A percentile compares a stretch with the other conserved stretches of the same genome.
Conservation (phyloP, 2,888 invertebrate species). For the Troides helena region DNA sequence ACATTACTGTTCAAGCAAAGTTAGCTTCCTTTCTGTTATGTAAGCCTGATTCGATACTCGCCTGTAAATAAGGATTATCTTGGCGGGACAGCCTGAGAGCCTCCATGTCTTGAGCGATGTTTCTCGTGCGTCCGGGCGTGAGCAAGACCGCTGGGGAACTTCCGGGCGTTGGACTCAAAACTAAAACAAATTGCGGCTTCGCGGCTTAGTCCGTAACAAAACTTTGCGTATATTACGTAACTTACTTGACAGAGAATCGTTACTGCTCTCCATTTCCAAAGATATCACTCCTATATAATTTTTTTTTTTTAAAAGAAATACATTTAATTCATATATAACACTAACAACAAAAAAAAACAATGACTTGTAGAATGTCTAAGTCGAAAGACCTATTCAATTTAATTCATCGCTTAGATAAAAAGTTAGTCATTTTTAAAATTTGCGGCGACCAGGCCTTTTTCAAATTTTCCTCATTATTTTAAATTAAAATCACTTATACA, state of each 20-base stretch:
- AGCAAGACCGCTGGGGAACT: constrained; percentile 82
- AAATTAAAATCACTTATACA: not conserved
- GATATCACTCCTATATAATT: not conserved
- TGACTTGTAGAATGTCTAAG: not conserved
- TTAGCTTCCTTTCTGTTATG: constrained; percentile 20
- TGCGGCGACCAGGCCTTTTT: not conserved
- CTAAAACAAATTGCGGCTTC: constrained; percentile 40
- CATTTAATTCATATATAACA: not conserved
- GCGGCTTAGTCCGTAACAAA: not conserved
- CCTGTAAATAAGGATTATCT: constrained; percentile 92
- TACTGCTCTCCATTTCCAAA: constrained; percentile 63
- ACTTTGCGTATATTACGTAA: constrained; percentile 24
- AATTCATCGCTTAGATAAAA: not conserved
- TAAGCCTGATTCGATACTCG: constrained; percentile 44
- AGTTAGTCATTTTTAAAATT: not conserved
- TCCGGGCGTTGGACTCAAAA: constrained; percentile 57
- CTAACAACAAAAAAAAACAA: not conserved
- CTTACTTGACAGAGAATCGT: constrained; percentile 67
- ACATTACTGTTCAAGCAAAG: not conserved
- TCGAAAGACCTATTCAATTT: not conserved
- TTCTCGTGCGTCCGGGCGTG: constrained; percentile 87
- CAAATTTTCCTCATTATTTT: not conserved
- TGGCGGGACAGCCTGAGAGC: constrained; percentile 88
- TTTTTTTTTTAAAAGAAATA: not conserved
- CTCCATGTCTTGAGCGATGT: constrained; percentile 92